Evolutionary conservation across 2,797 vertebrate species (phyloP), one percentile per base, ranked within the genome.

Genomic region (Martes flavigula): DNA sequence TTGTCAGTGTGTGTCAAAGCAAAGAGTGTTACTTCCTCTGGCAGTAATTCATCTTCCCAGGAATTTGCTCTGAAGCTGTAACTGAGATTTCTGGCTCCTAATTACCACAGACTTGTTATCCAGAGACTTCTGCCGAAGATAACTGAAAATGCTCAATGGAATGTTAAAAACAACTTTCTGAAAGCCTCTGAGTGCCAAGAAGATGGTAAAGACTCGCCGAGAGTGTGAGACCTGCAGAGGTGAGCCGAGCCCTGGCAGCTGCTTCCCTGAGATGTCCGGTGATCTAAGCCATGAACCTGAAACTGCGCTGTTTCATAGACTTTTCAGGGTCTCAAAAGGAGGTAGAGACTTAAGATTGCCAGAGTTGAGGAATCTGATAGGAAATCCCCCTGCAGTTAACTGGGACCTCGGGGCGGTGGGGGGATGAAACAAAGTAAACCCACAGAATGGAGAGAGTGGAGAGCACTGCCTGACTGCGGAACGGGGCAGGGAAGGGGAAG

Each of bases 141-240:
- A 27, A 86, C 35, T 78, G 73, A 40, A 64, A 96, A 43, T 79
- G 79, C 66, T 78, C 66, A 60, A 54, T 87, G 70, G 84, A 81
- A 70, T 23, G 51, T 72, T 87, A 48, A 90, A 94, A 81, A 38
- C 89, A 62, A 77, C 88, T 64, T 51, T 15, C 40, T 3, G 48
- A 77, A 82, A 91, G 70, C 83, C 7, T 64, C 8, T 64, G 5
- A 64, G 35, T 3, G 1, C 60, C 6, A 30, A 23, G 56, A 56
- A 64, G 40, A 20, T 23, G 27, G 0, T 68, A 18, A 58, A 64
- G 78, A 20, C 14, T 4, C 40, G 27, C 92, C 30, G 6, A 51
- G 11, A 60, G 60, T 43, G 32, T 35, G 72, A 20, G 72, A 40
- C 35, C 40, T 7, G 4, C 23, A 30, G 62, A n/a, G 64, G 15